phyloP scores from a whole-genome alignment of 2,888 invertebrate genomes.

The Agrotis clavis region DNA sequence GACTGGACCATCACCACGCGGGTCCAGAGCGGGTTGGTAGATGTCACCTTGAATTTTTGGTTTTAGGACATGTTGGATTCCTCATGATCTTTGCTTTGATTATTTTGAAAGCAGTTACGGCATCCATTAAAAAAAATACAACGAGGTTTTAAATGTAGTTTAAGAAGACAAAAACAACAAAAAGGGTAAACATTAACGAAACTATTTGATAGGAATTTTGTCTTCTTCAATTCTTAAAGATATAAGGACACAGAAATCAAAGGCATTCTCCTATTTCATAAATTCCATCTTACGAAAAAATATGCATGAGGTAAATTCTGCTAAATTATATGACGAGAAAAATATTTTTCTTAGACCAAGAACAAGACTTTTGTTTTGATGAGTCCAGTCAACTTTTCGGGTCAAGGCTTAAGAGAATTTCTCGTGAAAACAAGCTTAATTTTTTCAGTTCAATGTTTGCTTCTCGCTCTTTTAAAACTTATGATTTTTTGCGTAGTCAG shows the following conservation, averaged over 20 bases:
- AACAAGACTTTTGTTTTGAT: conserved; percentile 41
- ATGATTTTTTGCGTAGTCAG: background rate
- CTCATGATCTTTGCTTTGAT: too few species aligned
- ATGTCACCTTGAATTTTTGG: too few species aligned
- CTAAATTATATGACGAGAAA: conserved; percentile 30
- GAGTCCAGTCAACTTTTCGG: conserved; percentile 37
- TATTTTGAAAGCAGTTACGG: too few species aligned
- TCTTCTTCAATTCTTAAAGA: background rate
- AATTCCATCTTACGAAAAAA: conserved; percentile 13
- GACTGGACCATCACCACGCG: too few species aligned
- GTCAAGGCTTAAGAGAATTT: conserved; percentile 40
- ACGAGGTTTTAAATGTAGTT: background rate
- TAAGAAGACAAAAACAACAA: background rate
- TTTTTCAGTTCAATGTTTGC: conserved; percentile 21
- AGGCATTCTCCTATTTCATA: background rate
- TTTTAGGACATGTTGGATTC: too few species aligned
- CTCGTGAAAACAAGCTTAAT: conserved; percentile 39
- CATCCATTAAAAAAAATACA: too few species aligned
- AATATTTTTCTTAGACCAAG: conserved; percentile 46
- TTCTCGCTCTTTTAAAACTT: background rate
- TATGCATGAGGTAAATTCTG: conserved; percentile 23
- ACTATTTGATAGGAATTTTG: background rate
- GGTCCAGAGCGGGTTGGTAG: too few species aligned
- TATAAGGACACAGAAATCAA: background rate
- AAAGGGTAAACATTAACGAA: background rate